Evolutionary conservation across 1,140 invertebrate species (phyloP).

Genomic region (Colletes latitarsis): DNA sequence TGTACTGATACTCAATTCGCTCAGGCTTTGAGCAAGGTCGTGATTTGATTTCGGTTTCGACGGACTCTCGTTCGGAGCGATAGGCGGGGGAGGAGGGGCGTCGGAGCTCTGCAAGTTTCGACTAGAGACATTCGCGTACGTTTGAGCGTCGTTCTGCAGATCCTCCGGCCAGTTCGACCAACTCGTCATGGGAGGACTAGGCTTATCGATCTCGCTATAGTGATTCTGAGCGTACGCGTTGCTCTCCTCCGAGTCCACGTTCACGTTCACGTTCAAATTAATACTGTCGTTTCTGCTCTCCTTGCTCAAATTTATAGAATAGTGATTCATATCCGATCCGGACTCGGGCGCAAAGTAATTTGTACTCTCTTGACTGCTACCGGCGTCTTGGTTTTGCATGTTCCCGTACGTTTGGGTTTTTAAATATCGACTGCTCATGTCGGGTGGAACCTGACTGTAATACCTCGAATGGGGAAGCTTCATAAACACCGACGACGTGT

Average conservation of each 20-base stretch:
- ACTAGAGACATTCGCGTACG: constrained; percentile 70
- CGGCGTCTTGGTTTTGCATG: constrained; percentile 50
- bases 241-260: constrained; percentile 45
- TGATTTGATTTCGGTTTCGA: constrained; percentile 71
- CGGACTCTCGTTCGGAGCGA: constrained; percentile 72
- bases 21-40: constrained; percentile 74
- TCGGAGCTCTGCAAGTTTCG: constrained; percentile 6
- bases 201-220: constrained; percentile 75
- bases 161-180: constrained; percentile 75
- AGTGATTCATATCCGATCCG: constrained; percentile 40
- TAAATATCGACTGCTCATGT: constrained; percentile 59
- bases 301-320: constrained; percentile 45
- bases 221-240: constrained; percentile 61
- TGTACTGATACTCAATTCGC: constrained; percentile 70
- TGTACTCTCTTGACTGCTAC: constrained; percentile 21
- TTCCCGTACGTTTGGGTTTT: constrained; percentile 73
- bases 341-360: constrained; percentile 51
- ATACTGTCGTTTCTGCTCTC: constrained; percentile 59
- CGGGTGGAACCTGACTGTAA: constrained; percentile 78
- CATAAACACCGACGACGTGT: constrained; percentile 81
- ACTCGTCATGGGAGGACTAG: constrained; percentile 46
- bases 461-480: constrained; percentile 75
- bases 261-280: constrained; percentile 72
- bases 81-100: constrained; percentile 58
- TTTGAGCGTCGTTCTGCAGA: constrained; percentile 59